These are phyloP conservation scores for Anastrepha obliqua DNA, from an alignment of 1,140 invertebrate genomes.

Conservation along the genomic window DNA sequence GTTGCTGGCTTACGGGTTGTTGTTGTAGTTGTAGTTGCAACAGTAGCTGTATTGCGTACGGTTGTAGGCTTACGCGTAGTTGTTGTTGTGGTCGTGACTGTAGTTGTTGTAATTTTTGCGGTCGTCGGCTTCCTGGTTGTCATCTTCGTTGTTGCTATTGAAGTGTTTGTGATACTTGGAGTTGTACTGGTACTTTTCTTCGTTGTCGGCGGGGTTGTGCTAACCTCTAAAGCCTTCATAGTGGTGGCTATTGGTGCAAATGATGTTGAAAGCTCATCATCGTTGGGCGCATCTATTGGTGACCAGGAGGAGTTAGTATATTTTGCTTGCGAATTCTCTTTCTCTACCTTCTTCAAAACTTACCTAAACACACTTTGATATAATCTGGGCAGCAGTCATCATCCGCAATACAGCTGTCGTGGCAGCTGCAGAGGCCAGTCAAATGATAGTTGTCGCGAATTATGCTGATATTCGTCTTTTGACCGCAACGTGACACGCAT, in stretches of 20 bases:
- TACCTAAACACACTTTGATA: constrained; percentile 54
- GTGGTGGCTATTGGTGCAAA: background rate
- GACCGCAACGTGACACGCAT: constrained; percentile 64
- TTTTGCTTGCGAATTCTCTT: background rate
- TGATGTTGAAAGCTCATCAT: background rate
- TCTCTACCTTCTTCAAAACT: background rate
- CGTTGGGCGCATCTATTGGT: background rate
- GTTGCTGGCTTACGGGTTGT: constrained; percentile 32
- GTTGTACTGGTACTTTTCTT: background rate
- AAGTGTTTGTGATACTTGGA: background rate
- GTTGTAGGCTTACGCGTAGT: background rate
- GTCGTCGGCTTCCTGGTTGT: background rate
- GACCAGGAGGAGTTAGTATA: background rate
- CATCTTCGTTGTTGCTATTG: background rate
- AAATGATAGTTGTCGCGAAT: background rate
- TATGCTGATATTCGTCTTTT: background rate
- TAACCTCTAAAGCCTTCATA: no score
- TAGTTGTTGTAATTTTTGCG: constrained; percentile 10
- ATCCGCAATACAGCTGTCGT: constrained; percentile 57
- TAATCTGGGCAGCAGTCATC: constrained; percentile 66
- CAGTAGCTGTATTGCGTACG: constrained; percentile 45
- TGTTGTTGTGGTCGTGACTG: constrained; percentile 27
- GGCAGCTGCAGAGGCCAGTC: constrained; percentile 61
- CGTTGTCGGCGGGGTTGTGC: constrained; percentile 22
- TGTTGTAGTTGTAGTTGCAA: constrained; percentile 27